Evolutionary conservation across 2,888 invertebrate genomes (phyloP).

Genomic region (Amblyjoppa fuscipennis): DNA sequence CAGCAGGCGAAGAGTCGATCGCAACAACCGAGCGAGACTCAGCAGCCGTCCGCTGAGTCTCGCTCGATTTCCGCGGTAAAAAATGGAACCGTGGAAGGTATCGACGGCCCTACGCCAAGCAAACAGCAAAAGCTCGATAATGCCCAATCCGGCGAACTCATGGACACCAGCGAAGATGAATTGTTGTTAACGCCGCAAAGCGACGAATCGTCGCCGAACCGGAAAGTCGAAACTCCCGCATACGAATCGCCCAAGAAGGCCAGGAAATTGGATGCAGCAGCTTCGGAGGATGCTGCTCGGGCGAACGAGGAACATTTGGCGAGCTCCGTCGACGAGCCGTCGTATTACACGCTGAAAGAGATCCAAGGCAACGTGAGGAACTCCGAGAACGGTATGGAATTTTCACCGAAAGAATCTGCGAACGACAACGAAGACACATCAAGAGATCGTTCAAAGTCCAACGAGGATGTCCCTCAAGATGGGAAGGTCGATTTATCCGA

Average conservation of each 20-base stretch:
- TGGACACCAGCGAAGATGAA: conserved; percentile 64
- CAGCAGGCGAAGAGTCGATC: conserved; percentile 20
- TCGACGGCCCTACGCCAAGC: conserved; percentile 62
- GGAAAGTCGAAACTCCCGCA: not conserved
- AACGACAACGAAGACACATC: conserved; percentile 39
- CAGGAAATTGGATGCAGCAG: not conserved
- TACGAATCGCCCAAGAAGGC: conserved; percentile 21
- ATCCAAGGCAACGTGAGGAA: conserved; percentile 39
- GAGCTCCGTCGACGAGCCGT: conserved; percentile 9
- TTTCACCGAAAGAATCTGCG: not conserved
- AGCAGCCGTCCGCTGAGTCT: not conserved
- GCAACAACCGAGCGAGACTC: not conserved
- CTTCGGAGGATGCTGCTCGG: not conserved
- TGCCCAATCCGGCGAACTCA: conserved; percentile 34
- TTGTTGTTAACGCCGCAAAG: conserved; percentile 31
- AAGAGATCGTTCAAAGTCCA: not conserved
- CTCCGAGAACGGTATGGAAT: not conserved
- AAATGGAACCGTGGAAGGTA: conserved; percentile 21
- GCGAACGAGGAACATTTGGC: not conserved
- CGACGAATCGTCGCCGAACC: not conserved
- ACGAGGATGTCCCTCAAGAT: not conserved
- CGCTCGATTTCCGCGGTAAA: not conserved
- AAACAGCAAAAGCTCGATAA: conserved; percentile 61
- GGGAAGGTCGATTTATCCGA: conserved; percentile 6
- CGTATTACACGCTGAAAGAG: conserved; percentile 51